Conservation (phyloP, 2,888 invertebrate species). For the Tipula confusa region DNA sequence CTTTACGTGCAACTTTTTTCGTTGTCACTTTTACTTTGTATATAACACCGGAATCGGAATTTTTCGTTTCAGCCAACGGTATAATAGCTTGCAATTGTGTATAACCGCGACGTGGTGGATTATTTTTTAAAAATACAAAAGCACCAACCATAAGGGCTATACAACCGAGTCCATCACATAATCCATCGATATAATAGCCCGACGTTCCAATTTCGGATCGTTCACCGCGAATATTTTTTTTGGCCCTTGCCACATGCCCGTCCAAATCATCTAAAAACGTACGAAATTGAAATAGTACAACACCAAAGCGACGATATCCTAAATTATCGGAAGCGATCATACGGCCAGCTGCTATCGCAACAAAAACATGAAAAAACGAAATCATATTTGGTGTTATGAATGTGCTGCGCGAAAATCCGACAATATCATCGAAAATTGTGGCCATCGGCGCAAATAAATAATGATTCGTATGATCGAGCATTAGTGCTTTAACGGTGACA, state of each 20-base stretch:
- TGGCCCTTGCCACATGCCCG: slow-evolving; percentile 76
- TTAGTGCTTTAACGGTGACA: slow-evolving; percentile 76
- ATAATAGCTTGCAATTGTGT: slow-evolving; percentile 59
- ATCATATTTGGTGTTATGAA: slow-evolving; percentile 80
- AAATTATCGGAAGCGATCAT: slow-evolving; percentile 69
- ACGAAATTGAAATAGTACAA: slow-evolving; percentile 72
- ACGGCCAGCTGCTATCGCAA: slow-evolving; percentile 71
- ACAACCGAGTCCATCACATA: slow-evolving; percentile 75
- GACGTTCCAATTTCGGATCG: slow-evolving; percentile 73
- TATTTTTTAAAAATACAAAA: slow-evolving; percentile 63
- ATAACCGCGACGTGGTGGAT: slow-evolving; percentile 69
- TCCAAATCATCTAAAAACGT: slow-evolving; percentile 83
- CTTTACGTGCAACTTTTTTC: slow-evolving; percentile 60
- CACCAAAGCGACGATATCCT: slow-evolving; percentile 65
- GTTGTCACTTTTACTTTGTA: slow-evolving; percentile 66
- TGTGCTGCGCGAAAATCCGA: slow-evolving; percentile 58
- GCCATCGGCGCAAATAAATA: slow-evolving; percentile 77
- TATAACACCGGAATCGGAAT: slow-evolving; percentile 54
- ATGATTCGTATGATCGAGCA: slow-evolving; percentile 79
- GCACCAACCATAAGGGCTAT: slow-evolving; percentile 67
- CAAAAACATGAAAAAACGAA: slow-evolving; percentile 71
- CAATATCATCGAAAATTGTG: slow-evolving; percentile 63
- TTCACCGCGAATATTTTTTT: slow-evolving; percentile 71
- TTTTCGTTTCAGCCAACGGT: slow-evolving; percentile 51
- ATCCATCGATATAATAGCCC: slow-evolving; percentile 78